These are phyloP conservation scores for Catalaphyllia jardinei DNA, from an alignment of 64 coral and sea anemone genomes.

Conservation along the genomic window DNA sequence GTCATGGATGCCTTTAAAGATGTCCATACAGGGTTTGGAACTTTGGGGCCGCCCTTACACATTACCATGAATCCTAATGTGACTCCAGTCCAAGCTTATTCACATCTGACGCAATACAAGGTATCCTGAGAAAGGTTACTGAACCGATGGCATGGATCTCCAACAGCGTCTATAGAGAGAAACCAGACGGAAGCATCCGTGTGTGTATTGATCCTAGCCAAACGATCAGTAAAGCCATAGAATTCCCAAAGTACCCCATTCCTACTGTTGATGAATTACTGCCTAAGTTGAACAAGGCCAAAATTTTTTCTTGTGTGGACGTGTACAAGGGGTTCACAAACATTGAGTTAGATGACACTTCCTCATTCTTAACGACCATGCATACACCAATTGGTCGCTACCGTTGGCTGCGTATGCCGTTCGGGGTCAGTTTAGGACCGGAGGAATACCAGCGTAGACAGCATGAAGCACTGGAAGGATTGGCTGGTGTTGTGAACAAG, in stretches of 20 bases:
- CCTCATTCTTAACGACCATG: conserved; percentile 56
- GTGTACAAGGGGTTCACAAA: conserved; percentile 6
- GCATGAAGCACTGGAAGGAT: conserved; percentile 51
- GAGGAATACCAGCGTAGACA: conserved; percentile 65
- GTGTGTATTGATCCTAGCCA: conserved; percentile 63
- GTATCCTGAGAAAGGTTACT: conserved; percentile 51
- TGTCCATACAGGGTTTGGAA: conserved; percentile 62
- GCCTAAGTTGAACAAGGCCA: conserved; percentile 2
- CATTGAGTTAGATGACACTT: conserved; percentile 49
- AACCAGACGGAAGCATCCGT: conserved; percentile 52
- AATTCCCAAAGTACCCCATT: conserved; percentile 13
- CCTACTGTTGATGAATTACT: neutral
- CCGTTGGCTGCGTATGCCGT: conserved; percentile 60
- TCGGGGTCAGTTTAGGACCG: conserved; percentile 39
- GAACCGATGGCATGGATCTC: conserved; percentile 56
- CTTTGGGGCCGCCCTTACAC: conserved; percentile 47
- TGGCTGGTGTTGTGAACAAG: conserved; percentile 52
- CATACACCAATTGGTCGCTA: conserved; percentile 33
- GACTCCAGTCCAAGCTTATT: conserved; percentile 48
- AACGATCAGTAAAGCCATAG: conserved; percentile 25
- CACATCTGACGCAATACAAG: conserved; percentile 38
- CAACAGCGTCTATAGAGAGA: conserved; percentile 60
- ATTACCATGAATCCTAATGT: conserved; percentile 57
- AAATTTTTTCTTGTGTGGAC: conserved; percentile 21
- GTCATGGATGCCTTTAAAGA: conserved; percentile 45